Percentiles rank a stretch among this genome's conserved stretches.
These are phyloP conservation scores for Micromesistius poutassou DNA, from an alignment of 2,797 vertebrate genomes.

Conservation along the genomic window DNA sequence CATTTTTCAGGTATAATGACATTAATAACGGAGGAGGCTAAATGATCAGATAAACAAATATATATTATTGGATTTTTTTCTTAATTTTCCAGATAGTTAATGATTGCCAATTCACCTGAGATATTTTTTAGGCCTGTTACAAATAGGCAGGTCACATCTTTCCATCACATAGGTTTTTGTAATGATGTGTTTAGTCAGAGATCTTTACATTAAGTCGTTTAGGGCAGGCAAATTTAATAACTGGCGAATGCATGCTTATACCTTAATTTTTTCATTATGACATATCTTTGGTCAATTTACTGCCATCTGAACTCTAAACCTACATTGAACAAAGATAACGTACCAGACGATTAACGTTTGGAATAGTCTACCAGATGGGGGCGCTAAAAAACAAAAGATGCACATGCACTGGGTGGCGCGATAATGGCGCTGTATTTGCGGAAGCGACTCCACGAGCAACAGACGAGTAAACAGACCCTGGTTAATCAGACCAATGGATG, in stretches of 20 bases:
- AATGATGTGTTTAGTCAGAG: neutral
- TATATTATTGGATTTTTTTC: neutral
- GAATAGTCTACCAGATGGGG: constrained; percentile 12
- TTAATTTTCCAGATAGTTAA: neutral
- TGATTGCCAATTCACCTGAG: neutral
- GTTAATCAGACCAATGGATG: neutral
- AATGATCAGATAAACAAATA: neutral
- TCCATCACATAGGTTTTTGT: neutral
- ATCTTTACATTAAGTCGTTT: neutral
- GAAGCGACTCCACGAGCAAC: constrained; percentile 36
- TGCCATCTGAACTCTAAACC: neutral
- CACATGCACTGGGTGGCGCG: constrained; percentile 43
- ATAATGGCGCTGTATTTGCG: constrained; percentile 23
- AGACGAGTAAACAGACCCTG: neutral
- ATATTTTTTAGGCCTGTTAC: neutral
- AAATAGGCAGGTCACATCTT: neutral
- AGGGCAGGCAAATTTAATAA: neutral
- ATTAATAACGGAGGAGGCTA: neutral
- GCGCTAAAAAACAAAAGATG: constrained; percentile 20
- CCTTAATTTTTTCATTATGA: neutral
- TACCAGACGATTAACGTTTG: neutral
- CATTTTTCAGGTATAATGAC: constrained; percentile 59
- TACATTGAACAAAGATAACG: neutral
- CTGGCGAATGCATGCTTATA: neutral
- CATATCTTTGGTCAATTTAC: neutral